These are phyloP conservation scores for Channa striata DNA, from an alignment of 2,797 vertebrate genomes.

Conservation along the genomic window DNA sequence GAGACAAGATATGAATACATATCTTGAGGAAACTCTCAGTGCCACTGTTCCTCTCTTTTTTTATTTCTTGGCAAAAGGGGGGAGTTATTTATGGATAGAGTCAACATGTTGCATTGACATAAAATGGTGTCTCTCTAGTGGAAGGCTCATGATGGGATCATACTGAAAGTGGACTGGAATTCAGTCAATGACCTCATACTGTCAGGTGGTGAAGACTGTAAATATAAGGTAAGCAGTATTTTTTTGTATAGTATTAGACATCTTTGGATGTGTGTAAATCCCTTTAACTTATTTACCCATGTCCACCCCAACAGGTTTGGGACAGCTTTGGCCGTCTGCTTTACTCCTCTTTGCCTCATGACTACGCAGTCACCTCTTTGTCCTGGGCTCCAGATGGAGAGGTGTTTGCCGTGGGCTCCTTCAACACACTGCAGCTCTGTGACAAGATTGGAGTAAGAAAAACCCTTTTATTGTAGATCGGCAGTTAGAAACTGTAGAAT, in stretches of 20 bases:
- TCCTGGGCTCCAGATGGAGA: constrained; percentile 95
- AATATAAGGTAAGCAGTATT: constrained; percentile 90
- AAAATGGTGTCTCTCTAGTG: constrained; percentile 83
- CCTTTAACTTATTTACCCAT: constrained; percentile 11
- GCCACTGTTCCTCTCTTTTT: not conserved
- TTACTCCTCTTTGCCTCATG: constrained; percentile 88
- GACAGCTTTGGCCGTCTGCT: constrained; percentile 92
- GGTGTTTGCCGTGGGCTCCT: constrained; percentile 94
- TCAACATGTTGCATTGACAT: constrained; percentile 11
- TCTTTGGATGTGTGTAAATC: not conserved
- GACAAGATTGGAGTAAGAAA: constrained; percentile 96
- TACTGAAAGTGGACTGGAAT: constrained; percentile 98
- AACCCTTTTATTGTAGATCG: not conserved
- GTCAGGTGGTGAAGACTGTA: constrained; percentile 96
- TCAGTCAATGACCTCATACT: constrained; percentile 94
- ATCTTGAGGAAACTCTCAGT: not conserved
- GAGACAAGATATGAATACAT: constrained; percentile 7
- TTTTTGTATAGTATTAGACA: not conserved
- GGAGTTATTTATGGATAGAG: not conserved
- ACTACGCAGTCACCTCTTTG: constrained; percentile 93
- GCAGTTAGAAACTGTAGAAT: not conserved
- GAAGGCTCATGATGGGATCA: constrained; percentile 96
- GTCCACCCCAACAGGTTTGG: constrained; percentile 88
- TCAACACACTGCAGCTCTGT: constrained; percentile 94
- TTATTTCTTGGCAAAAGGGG: not conserved